A percentile compares a stretch with the other conserved stretches of the same genome.
phyloP scores from a whole-genome alignment of 1,140 invertebrate genomes.

The Palaemon carinicauda region DNA sequence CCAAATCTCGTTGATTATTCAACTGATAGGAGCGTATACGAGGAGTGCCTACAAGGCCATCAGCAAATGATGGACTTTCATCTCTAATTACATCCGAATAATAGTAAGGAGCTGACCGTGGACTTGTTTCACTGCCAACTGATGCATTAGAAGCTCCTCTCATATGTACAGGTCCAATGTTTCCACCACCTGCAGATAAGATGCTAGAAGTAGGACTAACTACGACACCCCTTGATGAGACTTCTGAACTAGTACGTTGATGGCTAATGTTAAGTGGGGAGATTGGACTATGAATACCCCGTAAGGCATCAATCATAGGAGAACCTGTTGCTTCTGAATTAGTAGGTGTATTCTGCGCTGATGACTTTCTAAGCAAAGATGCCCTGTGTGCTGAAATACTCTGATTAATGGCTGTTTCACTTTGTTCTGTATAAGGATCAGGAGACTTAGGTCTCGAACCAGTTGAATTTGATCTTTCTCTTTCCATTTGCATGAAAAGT shows the following conservation, averaged over 20 bases:
- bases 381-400: conserved; percentile 40
- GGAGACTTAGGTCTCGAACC: conserved; percentile 43
- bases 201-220: conserved; percentile 53
- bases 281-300: conserved; percentile 41
- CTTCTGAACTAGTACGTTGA: conserved; percentile 43
- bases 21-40: conserved; percentile 54
- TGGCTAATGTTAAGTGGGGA: conserved; percentile 31
- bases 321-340: conserved; percentile 23
- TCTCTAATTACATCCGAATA: conserved; percentile 60
- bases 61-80: conserved; percentile 26
- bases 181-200: conserved; percentile 16
- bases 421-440: conserved; percentile 39
- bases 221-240: conserved; percentile 48
- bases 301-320: conserved; percentile 49
- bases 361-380: conserved; percentile 22
- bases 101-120: conserved; percentile 60
- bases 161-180: conserved; percentile 31
- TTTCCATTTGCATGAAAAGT: conserved; percentile 20
- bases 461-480: conserved; percentile 49
- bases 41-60: conserved; percentile 31
- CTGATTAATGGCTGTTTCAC: conserved; percentile 30
- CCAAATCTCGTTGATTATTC: conserved; percentile 60
- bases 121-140: conserved; percentile 55
- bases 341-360: conserved; percentile 16
- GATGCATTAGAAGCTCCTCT: conserved; percentile 55